These are phyloP conservation scores for Procambarus clarkii DNA, from an alignment of 1,140 invertebrate species.

Conservation along the genomic window DNA sequence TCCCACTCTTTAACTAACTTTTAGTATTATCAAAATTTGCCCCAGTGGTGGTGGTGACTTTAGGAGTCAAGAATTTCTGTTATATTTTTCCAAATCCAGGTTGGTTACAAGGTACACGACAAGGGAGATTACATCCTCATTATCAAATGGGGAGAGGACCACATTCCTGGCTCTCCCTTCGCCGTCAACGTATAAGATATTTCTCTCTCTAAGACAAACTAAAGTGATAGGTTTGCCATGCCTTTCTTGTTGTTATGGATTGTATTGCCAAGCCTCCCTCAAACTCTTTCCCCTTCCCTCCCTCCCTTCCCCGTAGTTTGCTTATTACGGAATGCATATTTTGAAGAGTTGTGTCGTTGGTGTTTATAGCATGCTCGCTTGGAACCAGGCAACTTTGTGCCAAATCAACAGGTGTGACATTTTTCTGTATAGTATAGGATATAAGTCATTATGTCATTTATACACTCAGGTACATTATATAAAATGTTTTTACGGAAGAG, in stretches of 20 bases:
- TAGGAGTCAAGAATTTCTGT: background rate
- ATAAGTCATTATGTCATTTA: too few species aligned
- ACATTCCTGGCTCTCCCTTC: constrained; percentile 95
- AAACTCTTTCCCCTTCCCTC: background rate
- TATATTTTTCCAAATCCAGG: constrained; percentile 82
- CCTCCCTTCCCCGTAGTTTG: constrained; percentile 14
- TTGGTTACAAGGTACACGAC: constrained; percentile 85
- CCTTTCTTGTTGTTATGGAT: constrained; percentile 10
- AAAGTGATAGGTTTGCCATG: background rate
- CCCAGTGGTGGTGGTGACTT: background rate
- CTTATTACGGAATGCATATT: background rate
- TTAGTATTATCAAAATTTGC: background rate
- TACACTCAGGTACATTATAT: too few species aligned
- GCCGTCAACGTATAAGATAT: constrained; percentile 86
- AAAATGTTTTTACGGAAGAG: too few species aligned
- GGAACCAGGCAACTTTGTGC: background rate
- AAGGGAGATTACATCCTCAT: constrained; percentile 89
- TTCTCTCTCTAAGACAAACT: background rate
- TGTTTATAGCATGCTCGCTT: background rate
- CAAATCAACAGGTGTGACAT: background rate
- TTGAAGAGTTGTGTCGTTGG: constrained; percentile 7
- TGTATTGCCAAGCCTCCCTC: background rate
- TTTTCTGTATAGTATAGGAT: too few species aligned
- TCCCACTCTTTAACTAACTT: background rate
- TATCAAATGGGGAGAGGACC: constrained; percentile 95